Conservation (phyloP, 2,888 invertebrate genomes). For the Limnephilus lunatus region DNA sequence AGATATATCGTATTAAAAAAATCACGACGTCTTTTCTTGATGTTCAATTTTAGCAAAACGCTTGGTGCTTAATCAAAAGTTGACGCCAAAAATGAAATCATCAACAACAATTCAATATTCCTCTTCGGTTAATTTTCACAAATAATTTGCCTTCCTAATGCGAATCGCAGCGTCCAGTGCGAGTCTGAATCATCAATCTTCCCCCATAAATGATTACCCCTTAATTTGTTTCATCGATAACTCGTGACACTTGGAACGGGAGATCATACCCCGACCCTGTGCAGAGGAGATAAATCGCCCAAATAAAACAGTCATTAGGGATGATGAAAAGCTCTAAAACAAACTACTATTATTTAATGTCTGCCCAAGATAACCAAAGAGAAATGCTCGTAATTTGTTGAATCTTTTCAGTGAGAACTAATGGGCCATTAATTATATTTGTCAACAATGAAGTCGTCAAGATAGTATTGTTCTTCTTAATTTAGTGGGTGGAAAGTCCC, state of each 20-base stretch:
- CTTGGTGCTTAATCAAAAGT: not conserved
- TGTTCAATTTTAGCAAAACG: not conserved
- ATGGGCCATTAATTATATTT: not conserved
- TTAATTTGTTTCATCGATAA: constrained; percentile 52
- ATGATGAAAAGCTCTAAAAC: not conserved
- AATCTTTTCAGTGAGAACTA: not conserved
- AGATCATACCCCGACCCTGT: constrained; percentile 5
- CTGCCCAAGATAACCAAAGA: not conserved
- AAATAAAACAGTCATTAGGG: not conserved
- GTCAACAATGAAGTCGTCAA: not conserved
- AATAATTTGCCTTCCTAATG: not conserved
- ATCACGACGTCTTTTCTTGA: not conserved
- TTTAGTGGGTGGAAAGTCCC: not conserved
- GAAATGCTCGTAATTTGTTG: not conserved
- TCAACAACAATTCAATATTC: not conserved
- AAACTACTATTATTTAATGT: not conserved
- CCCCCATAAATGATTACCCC: constrained; percentile 48
- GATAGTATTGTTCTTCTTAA: not conserved
- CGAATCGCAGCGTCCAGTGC: not conserved
- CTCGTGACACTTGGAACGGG: constrained; percentile 39
- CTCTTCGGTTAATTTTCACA: not conserved
- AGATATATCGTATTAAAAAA: not conserved
- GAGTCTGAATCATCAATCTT: constrained; percentile 52
- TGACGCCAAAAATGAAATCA: not conserved
- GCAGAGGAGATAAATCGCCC: not conserved